Conservation (phyloP, 2,113 vertebrate species). For the Pan troglodytes region NHGRI_mPanTro3-v2.1_pri NC_072413.2:33793501-33794000, state of each 20-base stretch:
- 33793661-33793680: slow-evolving; percentile 78
- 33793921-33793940: slow-evolving; percentile 22
- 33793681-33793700: slow-evolving; percentile 75
- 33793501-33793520: slow-evolving; percentile 91
- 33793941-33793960: neutral
- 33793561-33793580: slow-evolving; percentile 86
- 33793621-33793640: slow-evolving; percentile 85
- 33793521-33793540: slow-evolving; percentile 89
- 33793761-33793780: slow-evolving; percentile 51
- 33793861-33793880: slow-evolving; percentile 50
- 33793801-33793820: slow-evolving; percentile 43
- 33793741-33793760: slow-evolving; percentile 55
- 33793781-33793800: slow-evolving; percentile 50
- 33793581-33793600: slow-evolving; percentile 91
- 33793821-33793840: slow-evolving; percentile 58
- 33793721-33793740: slow-evolving; percentile 82
- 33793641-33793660: slow-evolving; percentile 84
- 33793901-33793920: slow-evolving; percentile 51
- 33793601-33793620: slow-evolving; percentile 92
- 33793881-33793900: slow-evolving; percentile 51
- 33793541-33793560: slow-evolving; percentile 89
- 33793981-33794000: neutral
- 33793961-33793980: neutral
- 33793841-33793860: slow-evolving; percentile 33
- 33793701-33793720: slow-evolving; percentile 75